phyloP scores from a whole-genome alignment of 2,888 invertebrate genomes.

The Harmothoe impar region DNA sequence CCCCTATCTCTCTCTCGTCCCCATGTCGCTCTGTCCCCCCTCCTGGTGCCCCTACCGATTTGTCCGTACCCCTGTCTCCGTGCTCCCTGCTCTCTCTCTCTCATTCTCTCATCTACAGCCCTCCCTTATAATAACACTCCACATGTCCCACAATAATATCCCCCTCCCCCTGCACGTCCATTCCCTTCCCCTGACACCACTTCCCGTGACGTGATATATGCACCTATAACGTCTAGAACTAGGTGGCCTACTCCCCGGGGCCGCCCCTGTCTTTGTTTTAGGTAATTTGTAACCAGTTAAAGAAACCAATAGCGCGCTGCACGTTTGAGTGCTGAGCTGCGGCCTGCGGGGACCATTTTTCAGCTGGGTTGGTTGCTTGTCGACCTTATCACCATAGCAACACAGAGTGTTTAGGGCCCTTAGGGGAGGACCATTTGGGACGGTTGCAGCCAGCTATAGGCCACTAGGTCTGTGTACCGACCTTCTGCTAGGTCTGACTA shows the following conservation, averaged over 20 bases:
- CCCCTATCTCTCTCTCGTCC: too few species aligned
- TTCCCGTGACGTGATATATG: background rate
- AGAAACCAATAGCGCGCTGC: constrained; percentile 16
- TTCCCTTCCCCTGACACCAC: background rate
- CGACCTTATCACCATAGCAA: constrained; percentile 19
- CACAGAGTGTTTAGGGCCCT: constrained; percentile 23
- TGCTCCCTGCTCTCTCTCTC: too few species aligned
- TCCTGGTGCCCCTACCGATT: too few species aligned
- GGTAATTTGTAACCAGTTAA: constrained; percentile 38
- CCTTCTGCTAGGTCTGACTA: background rate
- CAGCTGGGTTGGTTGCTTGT: background rate
- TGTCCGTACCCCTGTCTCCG: too few species aligned
- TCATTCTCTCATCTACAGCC: too few species aligned
- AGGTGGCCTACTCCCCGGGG: constrained; percentile 3
- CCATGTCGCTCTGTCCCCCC: too few species aligned
- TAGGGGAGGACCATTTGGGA: constrained; percentile 1
- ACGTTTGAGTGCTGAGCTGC: background rate
- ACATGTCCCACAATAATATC: too few species aligned
- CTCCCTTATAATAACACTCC: too few species aligned
- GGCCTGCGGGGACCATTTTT: constrained; percentile 14
- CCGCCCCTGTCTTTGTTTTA: background rate
- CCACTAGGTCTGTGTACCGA: background rate
- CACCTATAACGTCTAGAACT: background rate
- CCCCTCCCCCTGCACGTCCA: too few species aligned
- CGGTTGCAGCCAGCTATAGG: background rate